Conservation (phyloP, 2,888 invertebrate species). For the Drosophila koepferae region DNA sequence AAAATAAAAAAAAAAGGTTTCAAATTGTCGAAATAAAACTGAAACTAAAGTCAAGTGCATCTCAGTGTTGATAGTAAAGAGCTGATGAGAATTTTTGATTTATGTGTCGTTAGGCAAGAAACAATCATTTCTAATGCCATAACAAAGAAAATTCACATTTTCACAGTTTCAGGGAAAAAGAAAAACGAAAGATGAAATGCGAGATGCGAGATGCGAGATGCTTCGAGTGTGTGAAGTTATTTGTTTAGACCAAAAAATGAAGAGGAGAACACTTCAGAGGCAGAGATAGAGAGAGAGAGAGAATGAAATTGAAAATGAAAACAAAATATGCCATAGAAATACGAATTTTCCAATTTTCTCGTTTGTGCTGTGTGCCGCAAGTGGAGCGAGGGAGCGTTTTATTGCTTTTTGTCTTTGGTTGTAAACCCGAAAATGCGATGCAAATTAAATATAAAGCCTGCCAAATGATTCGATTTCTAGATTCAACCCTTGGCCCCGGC, state of each 20-base stretch:
- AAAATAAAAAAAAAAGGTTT: background rate
- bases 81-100: constrained; percentile 1
- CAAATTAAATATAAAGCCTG: constrained; percentile 74
- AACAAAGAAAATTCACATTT: constrained; percentile 4
- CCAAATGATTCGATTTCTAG: constrained; percentile 71
- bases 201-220: constrained; percentile 15
- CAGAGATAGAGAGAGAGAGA: background rate
- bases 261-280: background rate
- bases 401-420: constrained; percentile 40
- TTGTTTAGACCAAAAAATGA: background rate
- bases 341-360: constrained; percentile 22
- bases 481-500: constrained; percentile 10
- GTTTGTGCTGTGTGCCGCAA: background rate
- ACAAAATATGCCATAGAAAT: constrained; percentile 39
- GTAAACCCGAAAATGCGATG: constrained; percentile 56
- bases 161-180: background rate
- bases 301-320: constrained; percentile 15
- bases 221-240: constrained; percentile 8
- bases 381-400: background rate
- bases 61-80: background rate
- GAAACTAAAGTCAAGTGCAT: background rate
- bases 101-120: background rate
- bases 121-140: background rate
- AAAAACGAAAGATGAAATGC: constrained; percentile 9
- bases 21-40: background rate